Evolutionary conservation across 2,888 invertebrate species (phyloP).

Genomic region (Petrolisthes manimaculis): DNA sequence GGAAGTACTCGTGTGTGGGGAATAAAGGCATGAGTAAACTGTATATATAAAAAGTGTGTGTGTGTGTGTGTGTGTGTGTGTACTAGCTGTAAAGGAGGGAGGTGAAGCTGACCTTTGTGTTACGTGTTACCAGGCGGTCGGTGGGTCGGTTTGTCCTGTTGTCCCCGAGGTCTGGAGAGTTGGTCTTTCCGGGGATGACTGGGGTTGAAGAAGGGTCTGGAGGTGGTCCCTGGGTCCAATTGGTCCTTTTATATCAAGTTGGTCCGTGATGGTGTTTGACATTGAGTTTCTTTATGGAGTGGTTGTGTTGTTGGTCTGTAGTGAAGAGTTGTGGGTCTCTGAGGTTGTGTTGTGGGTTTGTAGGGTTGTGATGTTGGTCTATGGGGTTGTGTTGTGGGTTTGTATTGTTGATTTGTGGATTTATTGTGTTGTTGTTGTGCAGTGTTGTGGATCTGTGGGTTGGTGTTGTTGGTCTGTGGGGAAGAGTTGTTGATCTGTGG

Average conservation of each 20-base stretch:
- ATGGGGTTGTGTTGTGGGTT: too few species aligned
- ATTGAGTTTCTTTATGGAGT: background rate
- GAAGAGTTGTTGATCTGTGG: too few species aligned
- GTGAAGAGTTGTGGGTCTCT: background rate
- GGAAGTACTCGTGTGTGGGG: too few species aligned
- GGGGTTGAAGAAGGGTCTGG: background rate
- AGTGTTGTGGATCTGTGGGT: too few species aligned
- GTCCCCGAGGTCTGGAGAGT: background rate
- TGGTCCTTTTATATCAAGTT: background rate
- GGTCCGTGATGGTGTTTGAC: background rate
- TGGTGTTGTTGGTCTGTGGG: too few species aligned
- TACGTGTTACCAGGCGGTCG: slow-evolving; percentile 41
- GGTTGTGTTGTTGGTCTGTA: background rate
- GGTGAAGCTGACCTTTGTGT: slow-evolving; percentile 37
- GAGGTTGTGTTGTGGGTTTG: too few species aligned
- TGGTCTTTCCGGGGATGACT: background rate
- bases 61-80: background rate
- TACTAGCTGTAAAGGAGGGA: background rate
- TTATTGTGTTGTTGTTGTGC: too few species aligned
- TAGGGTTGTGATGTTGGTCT: too few species aligned
- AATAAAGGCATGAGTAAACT: too few species aligned
- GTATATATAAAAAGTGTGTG: background rate
- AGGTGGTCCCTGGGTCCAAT: too few species aligned
- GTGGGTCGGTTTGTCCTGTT: background rate
- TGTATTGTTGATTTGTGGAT: too few species aligned